Evolutionary conservation across 1,140 invertebrate species (phyloP), one percentile per base, ranked within the genome.

Genomic region (Hydropsyche tenuis): DNA sequence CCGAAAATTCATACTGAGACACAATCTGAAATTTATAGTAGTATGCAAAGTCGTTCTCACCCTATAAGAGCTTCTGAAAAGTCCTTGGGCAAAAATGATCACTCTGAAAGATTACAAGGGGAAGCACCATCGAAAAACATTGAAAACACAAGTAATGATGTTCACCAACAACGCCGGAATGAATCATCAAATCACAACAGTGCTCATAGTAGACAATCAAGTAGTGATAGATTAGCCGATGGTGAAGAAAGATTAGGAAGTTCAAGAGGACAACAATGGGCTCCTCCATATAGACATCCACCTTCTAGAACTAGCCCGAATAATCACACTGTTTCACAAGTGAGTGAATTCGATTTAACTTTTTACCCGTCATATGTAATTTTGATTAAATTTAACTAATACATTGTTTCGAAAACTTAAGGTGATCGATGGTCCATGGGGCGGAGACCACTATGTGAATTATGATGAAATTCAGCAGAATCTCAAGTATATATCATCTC

Each of bases 401-500:
- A 14, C 42, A 9, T 45, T 45, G 6, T 45, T 68, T 68, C 25
- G 56, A 18, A 66, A 25, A 22, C 2, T 80, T 75, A 69, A 84
- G 79, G 81, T 81, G 79, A 86, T 85, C 80, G 84, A 80, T 75
- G 85, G 79, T 81, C 86, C 79, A 80, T 88, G 79, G 88, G 89
- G 78, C 87, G 81, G 91, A 80, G 91, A 91, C 69, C 92, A 94
- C 80, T 94, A 94, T 79, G 91, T 92, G 42, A 94, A 94, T 81
- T 94, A 93, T 79, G 90, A 94, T 81, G 92, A 94, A 84, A 89
- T 94, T 80, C 92, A 93, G 81, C 91, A 91, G 77, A 92, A 92
- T 81, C 82, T 93, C 72, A 91, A 89, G 90, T 92, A 85, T 89
- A 85, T 84, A 75, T 48, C 45, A 51, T 43, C 42, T 62, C 7